Percentiles rank a stretch among this genome's conserved stretches.
Evolutionary conservation across 2,113 vertebrate species (phyloP).

Genomic region (Microtus richardsoni): DNA sequence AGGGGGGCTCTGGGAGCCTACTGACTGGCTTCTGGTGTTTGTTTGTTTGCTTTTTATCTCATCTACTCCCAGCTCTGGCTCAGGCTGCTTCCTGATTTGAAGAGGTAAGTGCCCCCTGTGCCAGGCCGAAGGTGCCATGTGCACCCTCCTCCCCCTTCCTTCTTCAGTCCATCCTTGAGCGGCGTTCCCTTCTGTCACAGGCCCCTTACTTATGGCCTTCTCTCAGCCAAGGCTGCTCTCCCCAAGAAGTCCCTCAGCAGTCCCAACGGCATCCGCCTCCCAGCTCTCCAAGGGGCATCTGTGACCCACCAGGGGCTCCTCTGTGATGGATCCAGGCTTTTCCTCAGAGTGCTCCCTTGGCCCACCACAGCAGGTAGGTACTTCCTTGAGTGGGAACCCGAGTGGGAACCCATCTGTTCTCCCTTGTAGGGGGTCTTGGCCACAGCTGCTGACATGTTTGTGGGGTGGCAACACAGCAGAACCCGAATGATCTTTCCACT

Average conservation of each 20-base stretch:
- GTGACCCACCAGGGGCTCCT: background rate
- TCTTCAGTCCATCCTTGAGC: accelerated
- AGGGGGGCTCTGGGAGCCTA: accelerated
- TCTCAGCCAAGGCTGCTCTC: too few species aligned
- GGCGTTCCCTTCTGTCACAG: background rate
- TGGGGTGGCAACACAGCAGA: background rate
- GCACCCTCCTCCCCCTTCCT: background rate
- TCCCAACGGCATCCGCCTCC: background rate
- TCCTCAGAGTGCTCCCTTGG: background rate
- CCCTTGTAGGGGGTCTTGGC: too few species aligned
- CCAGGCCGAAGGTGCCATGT: background rate
- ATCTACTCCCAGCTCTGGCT: background rate
- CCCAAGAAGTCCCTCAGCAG: too few species aligned
- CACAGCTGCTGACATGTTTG: background rate
- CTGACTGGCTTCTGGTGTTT: background rate
- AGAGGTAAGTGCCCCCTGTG: too few species aligned
- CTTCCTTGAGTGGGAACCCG: too few species aligned
- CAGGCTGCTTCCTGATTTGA: too few species aligned
- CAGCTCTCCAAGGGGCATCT: background rate
- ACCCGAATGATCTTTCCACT: background rate
- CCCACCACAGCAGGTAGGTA: background rate
- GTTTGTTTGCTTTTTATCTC: background rate
- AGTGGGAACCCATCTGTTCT: too few species aligned
- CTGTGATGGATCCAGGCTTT: background rate
- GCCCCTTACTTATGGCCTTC: background rate